Evolutionary conservation across 2,888 invertebrate genomes (phyloP).

Genomic region (Cybosia mesomella): DNA sequence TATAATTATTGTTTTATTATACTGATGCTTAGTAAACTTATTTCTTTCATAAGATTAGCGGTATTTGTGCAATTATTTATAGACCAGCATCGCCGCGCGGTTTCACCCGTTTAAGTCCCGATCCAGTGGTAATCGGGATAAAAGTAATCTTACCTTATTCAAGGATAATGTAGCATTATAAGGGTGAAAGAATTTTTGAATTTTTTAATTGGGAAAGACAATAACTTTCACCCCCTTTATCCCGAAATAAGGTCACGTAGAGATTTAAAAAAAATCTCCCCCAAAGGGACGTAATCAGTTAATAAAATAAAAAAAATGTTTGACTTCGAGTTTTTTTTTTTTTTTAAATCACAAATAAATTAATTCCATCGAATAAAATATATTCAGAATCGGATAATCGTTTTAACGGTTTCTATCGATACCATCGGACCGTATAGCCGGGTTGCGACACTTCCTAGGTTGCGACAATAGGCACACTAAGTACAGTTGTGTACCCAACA

Average conservation of each 20-base stretch:
- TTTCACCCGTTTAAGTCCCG: no score
- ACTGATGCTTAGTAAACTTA: neutral
- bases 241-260: neutral
- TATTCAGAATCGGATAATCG: conserved; percentile 18
- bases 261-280: neutral
- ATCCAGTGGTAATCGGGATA: no score
- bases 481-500: conserved; percentile 15
- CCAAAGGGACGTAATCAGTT: no score
- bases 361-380: conserved; percentile 14
- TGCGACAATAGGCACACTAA: conserved; percentile 32
- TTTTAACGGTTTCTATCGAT: conserved; percentile 22
- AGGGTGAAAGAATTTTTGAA: no score
- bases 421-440: conserved; percentile 28
- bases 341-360: conserved; percentile 17
- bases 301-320: no score
- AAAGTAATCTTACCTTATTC: no score
- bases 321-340: no score
- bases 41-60: neutral
- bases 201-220: no score
- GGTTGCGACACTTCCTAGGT: conserved; percentile 44
- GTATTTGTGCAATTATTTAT: neutral
- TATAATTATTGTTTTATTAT: neutral
- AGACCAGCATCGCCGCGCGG: no score
- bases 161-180: no score
- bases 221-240: no score